phyloP scores from a whole-genome alignment of 2,797 vertebrate species.

The Percopsis omiscomaycus region DNA sequence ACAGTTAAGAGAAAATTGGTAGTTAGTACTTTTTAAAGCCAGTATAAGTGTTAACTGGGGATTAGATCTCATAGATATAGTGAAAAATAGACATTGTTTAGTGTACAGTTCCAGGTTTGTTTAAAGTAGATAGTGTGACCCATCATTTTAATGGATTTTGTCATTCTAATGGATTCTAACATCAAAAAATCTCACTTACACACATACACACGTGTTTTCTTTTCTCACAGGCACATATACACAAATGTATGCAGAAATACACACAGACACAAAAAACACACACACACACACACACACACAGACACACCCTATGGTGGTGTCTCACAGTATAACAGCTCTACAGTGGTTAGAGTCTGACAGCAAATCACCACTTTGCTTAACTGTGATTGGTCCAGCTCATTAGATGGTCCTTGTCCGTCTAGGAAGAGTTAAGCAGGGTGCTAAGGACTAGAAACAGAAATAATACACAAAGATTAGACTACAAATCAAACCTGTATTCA shows the following conservation, averaged over 20 bases:
- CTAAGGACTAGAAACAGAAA: conserved; percentile 61
- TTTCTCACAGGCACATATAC: conserved; percentile 17
- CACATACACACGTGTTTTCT: background rate
- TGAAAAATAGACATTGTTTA: conserved; percentile 7
- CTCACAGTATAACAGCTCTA: conserved; percentile 69
- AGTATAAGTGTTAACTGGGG: conserved; percentile 31
- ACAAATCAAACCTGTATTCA: conserved; percentile 14
- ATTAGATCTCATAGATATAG: conserved; percentile 50
- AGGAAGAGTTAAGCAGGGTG: conserved; percentile 68
- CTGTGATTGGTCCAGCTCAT: conserved; percentile 56
- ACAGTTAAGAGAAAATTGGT: conserved; percentile 15
- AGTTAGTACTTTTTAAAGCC: conserved; percentile 6
- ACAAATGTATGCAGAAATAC: conserved; percentile 22
- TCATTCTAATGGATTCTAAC: conserved; percentile 3
- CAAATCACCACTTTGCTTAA: conserved; percentile 65
- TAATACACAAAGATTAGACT: background rate
- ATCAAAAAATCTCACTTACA: background rate
- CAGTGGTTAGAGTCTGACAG: conserved; percentile 54
- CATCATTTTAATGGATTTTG: conserved; percentile 45
- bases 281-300: conserved; percentile 39
- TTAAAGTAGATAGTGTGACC: conserved; percentile 46
- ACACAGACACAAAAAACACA: conserved; percentile 23
- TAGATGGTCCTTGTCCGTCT: conserved; percentile 52
- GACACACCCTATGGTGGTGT: conserved; percentile 50
- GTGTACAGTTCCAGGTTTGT: conserved; percentile 35